A percentile compares a stretch with the other conserved stretches of the same genome.
These are phyloP conservation scores for Tachycineta bicolor DNA, from an alignment of 2,113 vertebrate species.

Conservation along the genomic window DNA sequence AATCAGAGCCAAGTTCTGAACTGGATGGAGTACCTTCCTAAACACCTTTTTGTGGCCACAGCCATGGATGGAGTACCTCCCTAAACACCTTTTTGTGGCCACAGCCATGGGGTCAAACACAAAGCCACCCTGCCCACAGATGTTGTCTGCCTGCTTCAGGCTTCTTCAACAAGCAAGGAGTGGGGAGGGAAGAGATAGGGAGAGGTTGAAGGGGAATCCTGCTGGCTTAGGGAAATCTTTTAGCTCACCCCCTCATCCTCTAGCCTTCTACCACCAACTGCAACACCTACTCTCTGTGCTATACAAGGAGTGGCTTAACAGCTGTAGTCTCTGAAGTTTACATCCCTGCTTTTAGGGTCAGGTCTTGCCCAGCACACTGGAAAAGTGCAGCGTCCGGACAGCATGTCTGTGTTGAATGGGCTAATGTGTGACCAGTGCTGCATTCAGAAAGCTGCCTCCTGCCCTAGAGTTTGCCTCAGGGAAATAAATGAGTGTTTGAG, in stretches of 20 bases:
- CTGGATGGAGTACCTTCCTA: neutral
- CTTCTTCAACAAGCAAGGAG: neutral
- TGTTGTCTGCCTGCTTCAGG: rapidly evolving
- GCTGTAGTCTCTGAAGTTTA: neutral
- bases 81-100: too few relatives aligned
- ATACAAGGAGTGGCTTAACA: neutral
- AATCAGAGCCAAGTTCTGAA: neutral
- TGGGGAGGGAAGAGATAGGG: neutral
- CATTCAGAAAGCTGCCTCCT: neutral
- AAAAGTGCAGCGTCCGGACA: neutral
- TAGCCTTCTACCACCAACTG: neutral
- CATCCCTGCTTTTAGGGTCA: neutral
- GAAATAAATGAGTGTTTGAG: neutral
- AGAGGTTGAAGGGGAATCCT: rapidly evolving
- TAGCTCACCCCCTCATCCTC: neutral
- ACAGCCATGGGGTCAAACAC: neutral
- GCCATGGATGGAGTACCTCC: too few relatives aligned
- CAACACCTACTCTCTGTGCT: neutral
- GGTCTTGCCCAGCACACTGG: neutral
- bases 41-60: neutral
- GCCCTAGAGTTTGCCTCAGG: neutral
- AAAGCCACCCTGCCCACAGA: neutral
- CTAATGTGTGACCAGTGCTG: neutral
- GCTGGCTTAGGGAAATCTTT: neutral
- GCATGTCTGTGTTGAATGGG: neutral